These are phyloP conservation scores for Glaucopsyche alexis DNA, from an alignment of 2,888 invertebrate genomes.

Conservation along the genomic window DNA sequence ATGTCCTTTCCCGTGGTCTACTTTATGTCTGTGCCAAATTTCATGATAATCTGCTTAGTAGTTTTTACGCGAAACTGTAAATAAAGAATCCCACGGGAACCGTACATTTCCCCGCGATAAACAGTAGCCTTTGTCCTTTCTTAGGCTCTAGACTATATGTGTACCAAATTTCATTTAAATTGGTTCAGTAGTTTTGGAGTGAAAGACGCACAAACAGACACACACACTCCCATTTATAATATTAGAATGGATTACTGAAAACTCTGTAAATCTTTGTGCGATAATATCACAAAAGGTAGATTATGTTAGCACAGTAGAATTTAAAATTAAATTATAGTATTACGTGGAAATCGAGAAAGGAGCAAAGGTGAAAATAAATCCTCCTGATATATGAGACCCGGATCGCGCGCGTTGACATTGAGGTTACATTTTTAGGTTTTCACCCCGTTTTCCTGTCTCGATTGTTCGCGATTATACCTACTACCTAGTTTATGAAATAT, in stretches of 20 bases:
- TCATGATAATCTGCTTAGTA: no score
- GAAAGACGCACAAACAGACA: no score
- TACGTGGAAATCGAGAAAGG: slow-evolving; percentile 73
- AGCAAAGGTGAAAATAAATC: slow-evolving; percentile 74
- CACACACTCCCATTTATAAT: background rate
- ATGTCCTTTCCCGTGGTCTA: no score
- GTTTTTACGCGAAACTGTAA: no score
- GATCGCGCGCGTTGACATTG: slow-evolving; percentile 69
- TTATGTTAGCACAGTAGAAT: slow-evolving; percentile 57
- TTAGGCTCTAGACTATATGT: no score
- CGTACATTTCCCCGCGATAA: no score
- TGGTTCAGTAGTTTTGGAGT: no score
- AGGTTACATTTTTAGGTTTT: slow-evolving; percentile 65
- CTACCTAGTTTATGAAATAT: background rate
- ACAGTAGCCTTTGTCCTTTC: no score
- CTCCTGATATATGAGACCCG: slow-evolving; percentile 69
- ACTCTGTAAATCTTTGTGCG: background rate
- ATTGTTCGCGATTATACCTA: slow-evolving; percentile 32
- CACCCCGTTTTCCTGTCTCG: slow-evolving; percentile 41
- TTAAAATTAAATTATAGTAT: slow-evolving; percentile 80
- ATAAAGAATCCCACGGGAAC: no score
- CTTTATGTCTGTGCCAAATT: no score
- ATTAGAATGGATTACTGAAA: background rate
- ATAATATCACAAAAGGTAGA: background rate
- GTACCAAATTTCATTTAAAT: no score